A percentile compares a stretch with the other conserved stretches of the same genome.
Conservation (phyloP, 2,113 vertebrate species). For the Bufo bufo region DNA sequence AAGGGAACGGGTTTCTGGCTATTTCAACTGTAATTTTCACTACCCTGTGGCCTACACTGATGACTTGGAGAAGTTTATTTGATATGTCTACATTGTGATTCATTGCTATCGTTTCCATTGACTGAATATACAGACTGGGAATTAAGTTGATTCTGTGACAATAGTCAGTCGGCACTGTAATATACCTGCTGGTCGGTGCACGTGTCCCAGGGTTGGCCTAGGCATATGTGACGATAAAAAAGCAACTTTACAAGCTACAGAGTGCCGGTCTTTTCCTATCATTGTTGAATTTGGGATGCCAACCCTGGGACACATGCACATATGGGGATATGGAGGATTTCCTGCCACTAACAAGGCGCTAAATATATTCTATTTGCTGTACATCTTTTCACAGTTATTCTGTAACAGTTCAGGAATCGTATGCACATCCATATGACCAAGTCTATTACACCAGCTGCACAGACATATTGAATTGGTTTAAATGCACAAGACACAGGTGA, state of each 20-base stretch:
- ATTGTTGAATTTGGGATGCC: too few relatives aligned
- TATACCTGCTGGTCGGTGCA: too few relatives aligned
- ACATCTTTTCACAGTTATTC: constrained; percentile 81
- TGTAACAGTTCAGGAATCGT: constrained; percentile 94
- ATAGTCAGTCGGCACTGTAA: too few relatives aligned
- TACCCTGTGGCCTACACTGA: neutral
- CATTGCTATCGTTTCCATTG: neutral
- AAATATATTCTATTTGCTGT: neutral
- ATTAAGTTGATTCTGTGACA: neutral
- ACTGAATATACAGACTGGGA: neutral
- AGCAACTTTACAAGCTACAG: too few relatives aligned
- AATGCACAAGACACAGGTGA: constrained; percentile 96
- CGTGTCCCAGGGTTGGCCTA: too few relatives aligned
- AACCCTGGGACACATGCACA: neutral
- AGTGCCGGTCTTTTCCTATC: too few relatives aligned
- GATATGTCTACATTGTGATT: neutral
- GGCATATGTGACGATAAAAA: too few relatives aligned
- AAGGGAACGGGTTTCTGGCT: neutral
- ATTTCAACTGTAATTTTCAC: neutral
- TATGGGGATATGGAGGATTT: neutral
- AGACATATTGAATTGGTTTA: constrained; percentile 98
- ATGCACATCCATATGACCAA: constrained; percentile 93
- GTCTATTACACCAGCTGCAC: constrained; percentile 96
- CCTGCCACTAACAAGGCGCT: neutral
- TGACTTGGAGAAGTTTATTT: neutral